These are phyloP conservation scores for Virgularia gustaviana DNA, from an alignment of 92 coral and sea anemone species.

Conservation along the genomic window DNA sequence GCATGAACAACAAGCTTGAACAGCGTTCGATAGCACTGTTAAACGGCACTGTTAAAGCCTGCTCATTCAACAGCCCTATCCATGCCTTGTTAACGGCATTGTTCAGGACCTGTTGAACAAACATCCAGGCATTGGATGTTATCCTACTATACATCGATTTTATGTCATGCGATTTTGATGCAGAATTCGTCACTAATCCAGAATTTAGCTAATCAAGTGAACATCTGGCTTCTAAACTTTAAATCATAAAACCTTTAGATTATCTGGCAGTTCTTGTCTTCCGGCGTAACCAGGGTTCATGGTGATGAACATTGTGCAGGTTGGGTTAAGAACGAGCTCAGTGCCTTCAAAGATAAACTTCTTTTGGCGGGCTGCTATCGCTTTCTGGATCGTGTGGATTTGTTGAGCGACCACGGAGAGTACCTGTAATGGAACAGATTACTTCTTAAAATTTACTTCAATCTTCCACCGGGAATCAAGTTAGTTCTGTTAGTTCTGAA, in stretches of 20 bases:
- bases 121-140: too few species aligned
- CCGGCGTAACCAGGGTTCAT: constrained; percentile 99
- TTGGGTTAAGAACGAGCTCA: constrained; percentile 88
- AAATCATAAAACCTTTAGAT: constrained; percentile 72
- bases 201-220: neutral
- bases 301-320: constrained; percentile 96
- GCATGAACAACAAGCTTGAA: neutral
- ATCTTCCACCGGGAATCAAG: too few species aligned
- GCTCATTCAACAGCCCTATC: too few species aligned
- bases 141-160: neutral
- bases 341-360: constrained; percentile 94
- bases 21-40: too few species aligned
- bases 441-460: neutral
- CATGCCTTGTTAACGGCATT: too few species aligned
- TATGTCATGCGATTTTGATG: too few species aligned
- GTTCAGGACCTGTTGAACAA: too few species aligned
- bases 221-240: neutral
- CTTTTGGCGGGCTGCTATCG: constrained; percentile 80
- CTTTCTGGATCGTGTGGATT: constrained; percentile 95
- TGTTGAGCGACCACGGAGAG: constrained; percentile 97
- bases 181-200: neutral
- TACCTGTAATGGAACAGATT: constrained; percentile 69
- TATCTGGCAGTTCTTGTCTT: constrained; percentile 91
- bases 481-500: too few species aligned
- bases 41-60: too few species aligned